These are phyloP conservation scores for Psettodes erumei DNA, from an alignment of 2,113 vertebrate genomes.

Conservation along the genomic window DNA sequence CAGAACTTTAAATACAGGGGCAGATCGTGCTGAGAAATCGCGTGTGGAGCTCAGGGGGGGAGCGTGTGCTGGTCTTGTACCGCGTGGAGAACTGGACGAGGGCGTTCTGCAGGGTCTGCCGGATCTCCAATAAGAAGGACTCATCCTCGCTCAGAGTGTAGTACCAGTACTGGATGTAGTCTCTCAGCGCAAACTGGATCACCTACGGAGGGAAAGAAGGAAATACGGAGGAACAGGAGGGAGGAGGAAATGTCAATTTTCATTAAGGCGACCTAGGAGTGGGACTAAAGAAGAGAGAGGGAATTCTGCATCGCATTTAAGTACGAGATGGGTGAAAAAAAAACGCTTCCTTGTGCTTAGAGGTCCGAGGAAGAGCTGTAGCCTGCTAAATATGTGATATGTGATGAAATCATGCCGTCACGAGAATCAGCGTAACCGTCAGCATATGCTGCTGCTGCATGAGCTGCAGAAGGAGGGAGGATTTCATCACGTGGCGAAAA, in stretches of 20 bases:
- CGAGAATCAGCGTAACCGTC: neutral
- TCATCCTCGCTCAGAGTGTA: conserved; percentile 98
- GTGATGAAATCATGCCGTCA: conserved; percentile 3
- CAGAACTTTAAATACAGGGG: neutral
- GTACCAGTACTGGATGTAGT: conserved; percentile 99
- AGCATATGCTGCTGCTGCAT: neutral
- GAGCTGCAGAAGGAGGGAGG: neutral
- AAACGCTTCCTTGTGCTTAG: neutral
- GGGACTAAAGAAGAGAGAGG: neutral
- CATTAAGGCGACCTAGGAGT: neutral
- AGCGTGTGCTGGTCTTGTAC: conserved; percentile 72
- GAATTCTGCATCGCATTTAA: neutral
- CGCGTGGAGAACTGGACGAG: conserved; percentile 96
- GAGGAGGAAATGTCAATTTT: no score
- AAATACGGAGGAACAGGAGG: neutral
- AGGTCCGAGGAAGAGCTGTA: no score
- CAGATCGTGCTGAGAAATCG: neutral
- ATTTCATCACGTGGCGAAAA: neutral
- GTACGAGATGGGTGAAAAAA: neutral
- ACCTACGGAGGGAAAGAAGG: conserved; percentile 81
- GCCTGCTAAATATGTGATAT: neutral
- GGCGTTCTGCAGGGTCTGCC: conserved; percentile 95
- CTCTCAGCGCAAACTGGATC: conserved; percentile 97
- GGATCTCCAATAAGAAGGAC: conserved; percentile 96
- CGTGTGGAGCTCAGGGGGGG: neutral